Evolutionary conservation across 2,113 vertebrate species (phyloP).

Genomic region (Micronycteris hirsuta): DNA sequence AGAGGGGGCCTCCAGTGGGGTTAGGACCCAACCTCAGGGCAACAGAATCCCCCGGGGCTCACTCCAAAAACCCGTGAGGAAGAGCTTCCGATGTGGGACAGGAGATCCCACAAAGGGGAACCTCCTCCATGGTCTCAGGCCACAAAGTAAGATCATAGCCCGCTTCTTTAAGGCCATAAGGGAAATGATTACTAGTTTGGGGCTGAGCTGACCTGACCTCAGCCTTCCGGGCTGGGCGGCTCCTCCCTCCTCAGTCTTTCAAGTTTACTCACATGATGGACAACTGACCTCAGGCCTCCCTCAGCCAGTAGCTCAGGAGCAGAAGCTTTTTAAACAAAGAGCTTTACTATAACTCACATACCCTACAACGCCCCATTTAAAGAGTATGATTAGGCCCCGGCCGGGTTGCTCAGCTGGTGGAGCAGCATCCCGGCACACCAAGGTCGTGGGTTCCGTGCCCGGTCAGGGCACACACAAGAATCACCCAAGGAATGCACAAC

Average conservation of each 20-base stretch:
- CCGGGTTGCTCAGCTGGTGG: no score
- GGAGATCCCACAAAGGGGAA: background rate
- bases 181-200: background rate
- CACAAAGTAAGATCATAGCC: background rate
- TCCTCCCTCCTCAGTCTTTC: background rate
- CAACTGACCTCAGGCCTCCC: background rate
- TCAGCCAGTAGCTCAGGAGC: background rate
- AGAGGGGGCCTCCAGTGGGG: no score
- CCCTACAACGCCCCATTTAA: background rate
- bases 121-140: background rate
- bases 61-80: background rate
- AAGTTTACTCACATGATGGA: background rate
- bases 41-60: accelerated
- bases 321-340: background rate
- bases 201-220: background rate
- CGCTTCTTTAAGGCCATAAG: background rate
- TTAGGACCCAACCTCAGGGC: background rate
- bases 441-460: background rate
- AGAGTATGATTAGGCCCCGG: background rate
- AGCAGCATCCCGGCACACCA: background rate
- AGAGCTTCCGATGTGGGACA: background rate
- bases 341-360: background rate
- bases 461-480: background rate
- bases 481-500: background rate
- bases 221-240: background rate